Conservation (phyloP, 1,140 invertebrate genomes). For the Drosophila sp. region DNA sequence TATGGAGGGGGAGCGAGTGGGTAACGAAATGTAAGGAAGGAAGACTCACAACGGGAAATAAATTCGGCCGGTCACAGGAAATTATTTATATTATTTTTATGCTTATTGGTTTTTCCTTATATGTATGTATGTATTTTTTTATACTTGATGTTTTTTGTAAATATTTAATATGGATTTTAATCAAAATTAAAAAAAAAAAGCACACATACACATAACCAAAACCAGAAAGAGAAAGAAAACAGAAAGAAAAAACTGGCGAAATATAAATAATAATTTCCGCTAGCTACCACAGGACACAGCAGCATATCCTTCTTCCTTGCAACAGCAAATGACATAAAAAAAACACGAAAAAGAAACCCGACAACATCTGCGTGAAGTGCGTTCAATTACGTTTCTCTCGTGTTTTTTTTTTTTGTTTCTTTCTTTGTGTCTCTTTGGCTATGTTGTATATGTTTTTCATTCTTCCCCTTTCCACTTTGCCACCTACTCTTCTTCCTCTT, state of each 20-base stretch:
- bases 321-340: conserved; percentile 26
- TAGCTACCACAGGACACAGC: conserved; percentile 60
- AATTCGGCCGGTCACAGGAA: conserved; percentile 68
- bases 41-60: conserved; percentile 56
- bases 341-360: conserved; percentile 43
- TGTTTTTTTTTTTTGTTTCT: conserved; percentile 24
- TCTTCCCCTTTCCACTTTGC: conserved; percentile 13
- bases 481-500: background rate
- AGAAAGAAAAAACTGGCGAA: conserved; percentile 35
- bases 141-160: conserved; percentile 36
- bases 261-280: conserved; percentile 80
- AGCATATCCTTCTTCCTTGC: conserved; percentile 56
- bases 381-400: conserved; percentile 67
- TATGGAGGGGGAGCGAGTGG: conserved; percentile 33
- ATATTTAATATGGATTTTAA: conserved; percentile 81
- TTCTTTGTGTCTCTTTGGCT: conserved; percentile 6
- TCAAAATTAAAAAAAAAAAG: conserved; percentile 76
- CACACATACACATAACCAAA: conserved; percentile 43
- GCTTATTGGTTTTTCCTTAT: conserved; percentile 49
- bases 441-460: background rate
- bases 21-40: conserved; percentile 64
- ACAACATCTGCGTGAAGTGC: conserved; percentile 76
- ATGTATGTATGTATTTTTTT: conserved; percentile 41
- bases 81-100: conserved; percentile 80
- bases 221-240: conserved; percentile 11